Evolutionary conservation across 2,888 invertebrate species (phyloP).

Genomic region (Drosophila glabriapex): DNA sequence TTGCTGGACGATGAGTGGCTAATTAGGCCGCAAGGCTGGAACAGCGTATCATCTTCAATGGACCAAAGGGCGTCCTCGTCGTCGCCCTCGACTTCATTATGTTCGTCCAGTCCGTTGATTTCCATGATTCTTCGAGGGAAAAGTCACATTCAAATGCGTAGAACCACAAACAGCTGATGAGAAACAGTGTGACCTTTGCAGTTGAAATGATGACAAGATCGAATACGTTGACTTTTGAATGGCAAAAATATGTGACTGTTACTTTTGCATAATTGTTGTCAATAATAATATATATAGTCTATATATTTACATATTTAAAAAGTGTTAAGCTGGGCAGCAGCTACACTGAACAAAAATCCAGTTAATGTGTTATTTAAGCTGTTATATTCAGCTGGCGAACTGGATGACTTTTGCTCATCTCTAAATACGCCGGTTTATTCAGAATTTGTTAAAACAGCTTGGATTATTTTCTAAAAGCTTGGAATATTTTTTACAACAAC

Average conservation of each 20-base stretch:
- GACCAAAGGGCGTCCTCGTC: conserved; percentile 70
- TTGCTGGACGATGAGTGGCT: conserved; percentile 75
- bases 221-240: not conserved
- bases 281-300: not conserved
- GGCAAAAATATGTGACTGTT: not conserved
- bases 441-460: conserved; percentile 5
- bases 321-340: not conserved
- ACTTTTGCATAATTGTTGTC: conserved; percentile 1
- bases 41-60: conserved; percentile 82
- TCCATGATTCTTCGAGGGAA: conserved; percentile 32
- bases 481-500: not conserved
- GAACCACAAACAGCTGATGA: conserved; percentile 8
- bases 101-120: conserved; percentile 7
- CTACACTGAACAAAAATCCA: not conserved
- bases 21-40: conserved; percentile 80
- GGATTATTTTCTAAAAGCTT: not conserved
- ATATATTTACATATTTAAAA: not conserved
- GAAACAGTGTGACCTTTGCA: conserved; percentile 32
- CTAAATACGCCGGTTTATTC: not conserved
- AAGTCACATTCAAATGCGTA: conserved; percentile 27
- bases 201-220: not conserved
- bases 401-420: not conserved
- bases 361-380: not conserved
- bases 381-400: too few species aligned
- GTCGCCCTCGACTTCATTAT: conserved; percentile 12